A percentile compares a stretch with the other conserved stretches of the same genome.
Evolutionary conservation across 2,888 invertebrate genomes (phyloP).

Genomic region (Caenorhabditis imperialis): DNA sequence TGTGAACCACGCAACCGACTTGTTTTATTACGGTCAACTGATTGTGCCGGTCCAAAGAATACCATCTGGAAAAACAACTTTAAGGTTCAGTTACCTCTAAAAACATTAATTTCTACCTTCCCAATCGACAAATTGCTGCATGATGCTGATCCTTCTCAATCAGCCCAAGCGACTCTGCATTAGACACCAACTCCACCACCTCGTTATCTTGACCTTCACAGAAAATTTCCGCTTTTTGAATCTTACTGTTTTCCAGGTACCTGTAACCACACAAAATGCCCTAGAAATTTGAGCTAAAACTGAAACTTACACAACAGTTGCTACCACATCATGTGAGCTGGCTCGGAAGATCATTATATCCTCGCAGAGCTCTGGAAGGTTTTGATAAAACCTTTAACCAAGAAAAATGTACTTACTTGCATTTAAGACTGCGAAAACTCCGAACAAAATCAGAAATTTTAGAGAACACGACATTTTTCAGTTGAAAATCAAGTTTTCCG

Average conservation of each 20-base stretch:
- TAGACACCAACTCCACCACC: constrained; percentile 25
- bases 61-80: constrained; percentile 35
- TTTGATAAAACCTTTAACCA: not conserved
- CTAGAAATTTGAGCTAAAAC: no score
- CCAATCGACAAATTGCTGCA: constrained; percentile 23
- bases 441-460: no score
- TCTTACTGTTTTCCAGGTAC: constrained; percentile 12
- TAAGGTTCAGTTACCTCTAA: not conserved
- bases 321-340: constrained; percentile 1
- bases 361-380: constrained; percentile 9
- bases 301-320: constrained; percentile 17
- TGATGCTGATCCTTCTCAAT: constrained; percentile 10
- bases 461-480: no score
- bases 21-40: constrained; percentile 1
- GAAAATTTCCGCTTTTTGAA: constrained; percentile 14
- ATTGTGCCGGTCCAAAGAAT: constrained; percentile 9
- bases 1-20: not conserved
- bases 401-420: not conserved
- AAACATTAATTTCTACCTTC: constrained; percentile 7
- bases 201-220: constrained; percentile 17
- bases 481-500: no score
- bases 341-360: constrained; percentile 8
- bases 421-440: no score
- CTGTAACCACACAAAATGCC: not conserved
- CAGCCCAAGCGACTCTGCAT: constrained; percentile 20